A percentile compares a stretch with the other conserved stretches of the same genome.
Evolutionary conservation across 35 echinoderm and acorn worm genomes (phyloP).

Genomic region (Anneissia japonica): DNA sequence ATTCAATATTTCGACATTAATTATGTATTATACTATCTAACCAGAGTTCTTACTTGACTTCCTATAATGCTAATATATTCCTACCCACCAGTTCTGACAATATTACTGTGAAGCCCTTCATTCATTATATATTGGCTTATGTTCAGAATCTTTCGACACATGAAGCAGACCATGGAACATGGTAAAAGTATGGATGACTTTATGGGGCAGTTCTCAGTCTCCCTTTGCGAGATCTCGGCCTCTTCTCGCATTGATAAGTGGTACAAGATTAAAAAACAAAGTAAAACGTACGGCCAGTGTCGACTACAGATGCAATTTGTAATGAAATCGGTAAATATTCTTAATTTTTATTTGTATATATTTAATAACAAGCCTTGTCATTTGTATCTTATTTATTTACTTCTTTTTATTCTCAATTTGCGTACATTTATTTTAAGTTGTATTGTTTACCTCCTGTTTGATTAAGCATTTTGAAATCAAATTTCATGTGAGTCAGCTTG

Average conservation of each 20-base stretch:
- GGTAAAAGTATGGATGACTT: conserved; percentile 84
- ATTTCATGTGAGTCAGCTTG: no score
- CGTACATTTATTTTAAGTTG: no score
- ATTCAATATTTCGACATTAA: no score
- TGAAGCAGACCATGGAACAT: conserved; percentile 42
- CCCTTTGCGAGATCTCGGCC: conserved; percentile 60
- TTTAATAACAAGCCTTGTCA: no score
- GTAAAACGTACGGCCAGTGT: conserved; percentile 48
- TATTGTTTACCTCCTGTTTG: no score
- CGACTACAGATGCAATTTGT: conserved; percentile 65
- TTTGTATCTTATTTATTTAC: no score
- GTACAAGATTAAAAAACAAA: conserved; percentile 59
- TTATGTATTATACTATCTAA: no score
- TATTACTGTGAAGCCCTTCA: background rate
- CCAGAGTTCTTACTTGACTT: no score
- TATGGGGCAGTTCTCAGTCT: conserved; percentile 62
- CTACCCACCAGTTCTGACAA: no score
- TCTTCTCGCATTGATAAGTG: conserved; percentile 58
- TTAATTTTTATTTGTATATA: background rate
- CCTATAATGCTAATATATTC: no score
- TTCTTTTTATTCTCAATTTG: no score
- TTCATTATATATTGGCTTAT: background rate
- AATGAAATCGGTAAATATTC: conserved; percentile 60
- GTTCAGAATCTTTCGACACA: conserved; percentile 78
- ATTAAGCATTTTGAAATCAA: no score